Conservation (phyloP, 2,888 invertebrate genomes). For the Agelastica alni region DNA sequence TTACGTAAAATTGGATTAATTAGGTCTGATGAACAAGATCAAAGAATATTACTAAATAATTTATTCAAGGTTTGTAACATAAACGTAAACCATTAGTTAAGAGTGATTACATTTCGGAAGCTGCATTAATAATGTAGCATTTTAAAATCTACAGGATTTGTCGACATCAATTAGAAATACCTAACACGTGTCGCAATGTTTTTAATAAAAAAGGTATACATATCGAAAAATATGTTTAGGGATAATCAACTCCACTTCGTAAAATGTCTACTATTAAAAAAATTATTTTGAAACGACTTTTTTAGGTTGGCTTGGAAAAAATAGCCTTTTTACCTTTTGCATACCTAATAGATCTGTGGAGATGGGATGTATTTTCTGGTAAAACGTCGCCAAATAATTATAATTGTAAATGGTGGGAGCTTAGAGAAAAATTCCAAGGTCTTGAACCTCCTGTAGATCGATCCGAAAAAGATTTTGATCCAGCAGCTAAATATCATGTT, state of each 20-base stretch:
- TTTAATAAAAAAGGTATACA: too few relatives aligned
- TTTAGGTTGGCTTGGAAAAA: constrained; percentile 65
- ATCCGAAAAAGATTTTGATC: constrained; percentile 67
- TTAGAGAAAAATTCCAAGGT: constrained; percentile 65
- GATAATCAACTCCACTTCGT: too few relatives aligned
- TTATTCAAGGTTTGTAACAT: constrained; percentile 67
- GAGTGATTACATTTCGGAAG: too few relatives aligned
- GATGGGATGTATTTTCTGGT: constrained; percentile 71
- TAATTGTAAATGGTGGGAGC: constrained; percentile 69
- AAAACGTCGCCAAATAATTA: constrained; percentile 63
- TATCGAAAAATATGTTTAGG: too few relatives aligned
- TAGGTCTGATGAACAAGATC: constrained; percentile 63
- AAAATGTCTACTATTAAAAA: too few relatives aligned
- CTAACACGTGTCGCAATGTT: too few relatives aligned
- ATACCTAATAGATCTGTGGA: constrained; percentile 70
- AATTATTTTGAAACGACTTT: too few relatives aligned
- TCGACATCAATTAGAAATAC: too few relatives aligned
- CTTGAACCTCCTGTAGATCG: constrained; percentile 66
- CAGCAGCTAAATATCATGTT: constrained; percentile 73
- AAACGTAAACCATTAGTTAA: too few relatives aligned
- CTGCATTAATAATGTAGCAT: too few relatives aligned
- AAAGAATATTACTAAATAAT: constrained; percentile 63
- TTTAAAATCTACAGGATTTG: too few relatives aligned
- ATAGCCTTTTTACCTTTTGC: constrained; percentile 72
- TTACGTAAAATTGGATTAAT: constrained; percentile 69